Evolutionary conservation across 2,113 vertebrate species (phyloP).

Genomic region (Muntiacus reevesi): DNA sequence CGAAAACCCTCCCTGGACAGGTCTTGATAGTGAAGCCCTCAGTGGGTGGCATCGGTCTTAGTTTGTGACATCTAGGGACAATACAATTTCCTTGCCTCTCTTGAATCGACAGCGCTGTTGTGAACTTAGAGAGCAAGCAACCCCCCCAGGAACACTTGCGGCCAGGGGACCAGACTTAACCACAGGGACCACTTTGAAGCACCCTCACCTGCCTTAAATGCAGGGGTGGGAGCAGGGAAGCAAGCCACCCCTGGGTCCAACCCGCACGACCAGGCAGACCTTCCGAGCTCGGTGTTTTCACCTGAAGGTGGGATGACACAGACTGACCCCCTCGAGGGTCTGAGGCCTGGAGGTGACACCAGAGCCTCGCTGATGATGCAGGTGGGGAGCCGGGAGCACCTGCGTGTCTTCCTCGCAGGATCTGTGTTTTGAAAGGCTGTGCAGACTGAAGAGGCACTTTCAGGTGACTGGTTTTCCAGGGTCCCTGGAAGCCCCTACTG

Average conservation of each 20-base stretch:
- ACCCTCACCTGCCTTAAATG: background rate
- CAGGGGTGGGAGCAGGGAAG: background rate
- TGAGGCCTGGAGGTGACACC: accelerated
- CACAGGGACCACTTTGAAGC: background rate
- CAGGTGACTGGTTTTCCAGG: background rate
- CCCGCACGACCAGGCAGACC: background rate
- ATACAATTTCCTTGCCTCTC: background rate
- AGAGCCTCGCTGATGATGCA: accelerated
- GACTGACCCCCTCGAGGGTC: background rate
- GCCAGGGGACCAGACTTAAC: background rate
- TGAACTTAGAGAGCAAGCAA: background rate
- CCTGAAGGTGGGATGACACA: background rate
- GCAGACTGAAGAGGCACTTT: accelerated
- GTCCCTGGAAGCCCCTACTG: background rate
- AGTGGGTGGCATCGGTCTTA: accelerated
- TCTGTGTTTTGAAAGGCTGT: background rate
- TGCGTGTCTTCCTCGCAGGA: accelerated
- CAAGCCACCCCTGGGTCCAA: accelerated
- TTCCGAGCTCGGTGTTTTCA: background rate
- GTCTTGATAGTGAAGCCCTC: background rate
- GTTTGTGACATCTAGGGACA: background rate
- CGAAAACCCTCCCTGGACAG: background rate
- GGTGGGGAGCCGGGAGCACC: background rate
- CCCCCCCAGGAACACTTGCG: background rate
- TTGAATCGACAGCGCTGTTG: too few relatives aligned